Evolutionary conservation across 2,888 invertebrate species (phyloP).

Genomic region (Tuberolachnus salignus): DNA sequence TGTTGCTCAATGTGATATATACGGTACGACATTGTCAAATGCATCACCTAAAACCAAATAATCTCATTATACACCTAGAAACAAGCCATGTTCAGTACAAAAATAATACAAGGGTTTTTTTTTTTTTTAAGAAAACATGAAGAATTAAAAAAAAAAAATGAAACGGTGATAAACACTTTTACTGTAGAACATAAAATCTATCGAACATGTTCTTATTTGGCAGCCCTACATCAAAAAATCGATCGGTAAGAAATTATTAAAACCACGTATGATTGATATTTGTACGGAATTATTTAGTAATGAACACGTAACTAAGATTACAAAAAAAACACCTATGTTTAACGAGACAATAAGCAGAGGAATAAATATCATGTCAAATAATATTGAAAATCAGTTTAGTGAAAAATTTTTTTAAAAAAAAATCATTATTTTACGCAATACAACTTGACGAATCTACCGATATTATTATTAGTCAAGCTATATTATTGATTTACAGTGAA

Average conservation of each 20-base stretch:
- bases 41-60: neutral
- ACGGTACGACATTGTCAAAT: neutral
- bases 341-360: constrained; percentile 6
- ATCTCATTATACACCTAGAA: neutral
- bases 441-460: constrained; percentile 9
- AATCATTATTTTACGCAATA: neutral
- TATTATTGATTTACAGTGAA: constrained; percentile 15
- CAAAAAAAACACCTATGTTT: constrained; percentile 12
- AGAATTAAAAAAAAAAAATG: neutral
- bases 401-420: no score
- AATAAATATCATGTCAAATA: neutral
- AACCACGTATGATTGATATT: constrained; percentile 7
- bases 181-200: neutral
- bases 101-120: neutral
- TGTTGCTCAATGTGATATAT: neutral
- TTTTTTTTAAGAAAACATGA: constrained; percentile 10
- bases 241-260: neutral
- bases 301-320: neutral
- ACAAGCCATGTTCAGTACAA: neutral
- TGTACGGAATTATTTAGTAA: constrained; percentile 14
- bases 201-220: constrained; percentile 11
- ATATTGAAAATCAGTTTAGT: constrained; percentile 3
- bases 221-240: constrained; percentile 1
- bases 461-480: neutral
- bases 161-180: constrained; percentile 3